A percentile compares a stretch with the other conserved stretches of the same genome.
Evolutionary conservation across 2,797 vertebrate species (phyloP).

Genomic region (Manis javanica): DNA sequence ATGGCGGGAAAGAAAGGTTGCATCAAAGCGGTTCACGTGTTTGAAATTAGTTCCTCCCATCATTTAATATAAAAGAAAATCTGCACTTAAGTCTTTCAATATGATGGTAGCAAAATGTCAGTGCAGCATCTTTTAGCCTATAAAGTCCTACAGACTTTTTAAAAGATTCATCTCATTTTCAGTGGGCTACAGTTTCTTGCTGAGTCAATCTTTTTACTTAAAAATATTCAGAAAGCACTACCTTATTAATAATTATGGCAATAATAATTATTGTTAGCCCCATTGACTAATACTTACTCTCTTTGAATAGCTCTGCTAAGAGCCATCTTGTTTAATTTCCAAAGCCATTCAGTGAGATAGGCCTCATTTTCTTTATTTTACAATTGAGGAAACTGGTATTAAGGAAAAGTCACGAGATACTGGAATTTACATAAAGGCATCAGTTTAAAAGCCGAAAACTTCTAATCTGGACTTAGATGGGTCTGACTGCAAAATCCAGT

Average conservation of each 20-base stretch:
- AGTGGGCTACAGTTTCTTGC: not conserved
- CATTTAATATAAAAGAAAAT: not conserved
- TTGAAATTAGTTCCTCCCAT: conserved; percentile 53
- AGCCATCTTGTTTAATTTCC: conserved; percentile 28
- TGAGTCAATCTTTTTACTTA: not conserved
- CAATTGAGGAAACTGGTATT: not conserved
- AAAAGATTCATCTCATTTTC: conserved; percentile 2
- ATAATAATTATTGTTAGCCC: not conserved
- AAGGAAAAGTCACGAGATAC: not conserved
- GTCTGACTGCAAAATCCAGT: not conserved
- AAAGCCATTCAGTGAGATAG: not conserved
- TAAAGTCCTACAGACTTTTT: not conserved
- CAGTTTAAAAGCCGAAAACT: not conserved
- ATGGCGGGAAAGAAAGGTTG: not conserved
- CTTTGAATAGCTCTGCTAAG: not conserved
- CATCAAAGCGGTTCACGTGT: not conserved
- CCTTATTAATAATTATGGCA: not conserved
- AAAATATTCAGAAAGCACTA: not conserved
- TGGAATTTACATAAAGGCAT: not conserved
- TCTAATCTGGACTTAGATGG: not conserved
- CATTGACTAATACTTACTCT: not conserved
- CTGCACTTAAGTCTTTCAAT: not conserved
- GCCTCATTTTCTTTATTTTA: conserved; percentile 10
- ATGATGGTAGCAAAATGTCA: not conserved
- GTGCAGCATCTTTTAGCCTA: not conserved